These are phyloP conservation scores for Heliconius hermathena DNA, from an alignment of 1,140 invertebrate genomes.

Conservation along the genomic window DNA sequence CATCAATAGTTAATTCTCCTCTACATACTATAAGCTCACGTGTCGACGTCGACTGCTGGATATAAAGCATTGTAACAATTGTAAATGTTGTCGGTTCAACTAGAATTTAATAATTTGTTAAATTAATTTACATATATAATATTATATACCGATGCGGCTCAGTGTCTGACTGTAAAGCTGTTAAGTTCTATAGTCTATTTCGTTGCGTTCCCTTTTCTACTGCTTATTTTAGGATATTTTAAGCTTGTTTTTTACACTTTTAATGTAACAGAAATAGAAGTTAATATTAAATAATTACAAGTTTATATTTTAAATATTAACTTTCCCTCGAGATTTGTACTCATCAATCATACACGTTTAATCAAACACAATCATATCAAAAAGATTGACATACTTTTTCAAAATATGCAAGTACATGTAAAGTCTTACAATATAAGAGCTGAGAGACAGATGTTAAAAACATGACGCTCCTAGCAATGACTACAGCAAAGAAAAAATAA, in stretches of 20 bases:
- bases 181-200: too few relatives aligned
- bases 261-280: too few relatives aligned
- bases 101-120: too few relatives aligned
- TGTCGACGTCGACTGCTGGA: not conserved
- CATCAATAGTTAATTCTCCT: constrained; percentile 13
- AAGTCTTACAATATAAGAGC: too few relatives aligned
- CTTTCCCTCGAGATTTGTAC: too few relatives aligned
- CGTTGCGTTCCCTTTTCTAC: too few relatives aligned
- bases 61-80: not conserved
- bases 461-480: not conserved
- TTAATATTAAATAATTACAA: too few relatives aligned
- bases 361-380: not conserved
- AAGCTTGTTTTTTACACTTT: too few relatives aligned
- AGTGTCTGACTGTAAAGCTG: too few relatives aligned
- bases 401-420: not conserved
- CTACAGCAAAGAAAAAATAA: not conserved
- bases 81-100: not conserved
- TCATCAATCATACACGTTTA: too few relatives aligned
- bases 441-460: not conserved
- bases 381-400: not conserved
- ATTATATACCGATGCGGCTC: not conserved
- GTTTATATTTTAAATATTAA: too few relatives aligned
- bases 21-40: not conserved
- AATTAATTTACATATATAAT: not conserved
- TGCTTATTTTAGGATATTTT: too few relatives aligned